phyloP scores from a whole-genome alignment of 2,888 invertebrate genomes.

The Nowickia ferox region DNA sequence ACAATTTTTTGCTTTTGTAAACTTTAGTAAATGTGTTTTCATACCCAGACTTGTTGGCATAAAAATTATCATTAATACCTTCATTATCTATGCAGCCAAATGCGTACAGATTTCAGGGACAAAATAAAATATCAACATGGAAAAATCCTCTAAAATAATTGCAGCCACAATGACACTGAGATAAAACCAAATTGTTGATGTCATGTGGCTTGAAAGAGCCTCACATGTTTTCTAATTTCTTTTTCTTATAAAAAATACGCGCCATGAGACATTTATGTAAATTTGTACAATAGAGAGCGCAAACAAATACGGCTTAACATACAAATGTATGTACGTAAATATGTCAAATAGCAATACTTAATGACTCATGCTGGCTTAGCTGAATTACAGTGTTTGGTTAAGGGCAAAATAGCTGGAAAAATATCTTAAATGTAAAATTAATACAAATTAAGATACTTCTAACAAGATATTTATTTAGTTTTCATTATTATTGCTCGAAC shows the following conservation, averaged over 20 bases:
- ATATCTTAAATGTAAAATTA: neutral
- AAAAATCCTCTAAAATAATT: conserved; percentile 8
- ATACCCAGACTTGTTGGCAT: neutral
- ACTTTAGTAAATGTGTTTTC: neutral
- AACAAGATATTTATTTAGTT: no score
- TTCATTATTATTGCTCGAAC: no score
- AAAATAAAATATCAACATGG: conserved; percentile 10
- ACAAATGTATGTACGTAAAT: neutral
- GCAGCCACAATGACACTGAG: neutral
- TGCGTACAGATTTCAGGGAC: conserved; percentile 13
- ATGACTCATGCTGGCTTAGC: neutral
- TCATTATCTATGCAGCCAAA: conserved; percentile 30
- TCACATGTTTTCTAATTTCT: neutral
- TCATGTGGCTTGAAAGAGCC: neutral
- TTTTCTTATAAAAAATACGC: neutral
- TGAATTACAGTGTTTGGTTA: conserved; percentile 29
- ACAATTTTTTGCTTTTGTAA: conserved; percentile 16
- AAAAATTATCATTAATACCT: conserved; percentile 14
- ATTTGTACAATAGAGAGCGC: neutral
- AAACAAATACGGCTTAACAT: neutral
- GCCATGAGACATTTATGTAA: conserved; percentile 15
- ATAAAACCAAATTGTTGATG: conserved; percentile 9
- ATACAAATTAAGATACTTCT: no score
- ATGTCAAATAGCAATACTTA: neutral
- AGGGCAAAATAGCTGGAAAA: no score